Evolutionary conservation across 2,113 vertebrate species (phyloP), one percentile per base, ranked within the genome.

Genomic region (Ammospiza nelsoni): DNA sequence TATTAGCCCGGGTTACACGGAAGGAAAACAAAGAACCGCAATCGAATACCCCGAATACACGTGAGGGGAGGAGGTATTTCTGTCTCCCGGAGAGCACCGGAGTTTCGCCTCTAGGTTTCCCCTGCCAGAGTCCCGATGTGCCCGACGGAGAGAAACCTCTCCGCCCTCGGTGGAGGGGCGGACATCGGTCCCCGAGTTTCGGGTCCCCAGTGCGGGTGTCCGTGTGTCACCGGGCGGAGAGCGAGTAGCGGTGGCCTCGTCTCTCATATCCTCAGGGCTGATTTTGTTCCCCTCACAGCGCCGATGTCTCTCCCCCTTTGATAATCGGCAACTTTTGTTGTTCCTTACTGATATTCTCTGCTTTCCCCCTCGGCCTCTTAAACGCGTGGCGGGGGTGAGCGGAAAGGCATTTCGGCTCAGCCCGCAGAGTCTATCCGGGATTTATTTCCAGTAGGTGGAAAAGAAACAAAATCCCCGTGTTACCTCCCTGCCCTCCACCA

Each of bases 381-480:
- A 58, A 65, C 2, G 15, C 22, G 8, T 12, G 62, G 91, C n/a
- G 23, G 62, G 73, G 80, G 73, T 48, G 92, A 91, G 87, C 91
- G 94, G 94, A 92, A 96, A 94, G 41, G 83, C 84, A 44, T 58
- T 24, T 51, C 57, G 54, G 94, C 90, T 96, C 96, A 96, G 81
- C 74, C 41, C 27, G 44, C 80, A 5, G 89, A 84, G 57, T 4
- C 92, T 61, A 84, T 91, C 95, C 89, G 92, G 95, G 94, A 94
- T 93, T 94, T 95, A 94, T 16, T 59, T 78, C 61, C 54, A 65
- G 91, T 86, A 79, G 86, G 92, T 86, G 89, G 94, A 71, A 94
- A 86, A 95, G 83, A 43, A 90, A 67, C 15, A 48, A 92, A 97
- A 94, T 92, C 95, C 91, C 73, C 4, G 83, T 15, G 48, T 89